Evolutionary conservation across 2,888 invertebrate genomes (phyloP).

Genomic region (Pimpla rufipes): DNA sequence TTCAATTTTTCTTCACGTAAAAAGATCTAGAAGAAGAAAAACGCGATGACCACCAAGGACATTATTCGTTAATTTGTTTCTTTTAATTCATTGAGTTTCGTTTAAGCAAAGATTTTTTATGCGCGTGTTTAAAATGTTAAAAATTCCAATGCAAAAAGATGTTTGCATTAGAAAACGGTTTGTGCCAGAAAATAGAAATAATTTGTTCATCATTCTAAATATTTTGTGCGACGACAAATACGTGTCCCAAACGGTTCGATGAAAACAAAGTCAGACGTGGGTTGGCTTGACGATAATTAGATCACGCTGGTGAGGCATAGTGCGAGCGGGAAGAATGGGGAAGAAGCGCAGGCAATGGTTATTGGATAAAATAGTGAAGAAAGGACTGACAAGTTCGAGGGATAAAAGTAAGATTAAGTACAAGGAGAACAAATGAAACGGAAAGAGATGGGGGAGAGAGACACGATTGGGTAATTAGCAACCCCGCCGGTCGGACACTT

Average conservation of each 20-base stretch:
- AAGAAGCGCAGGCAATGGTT: slow-evolving; percentile 10
- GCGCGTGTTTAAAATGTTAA: no score
- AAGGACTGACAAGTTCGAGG: slow-evolving; percentile 19
- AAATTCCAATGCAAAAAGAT: no score
- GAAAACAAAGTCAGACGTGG: slow-evolving; percentile 63
- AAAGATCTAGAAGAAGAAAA: not conserved
- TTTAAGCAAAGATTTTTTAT: no score
- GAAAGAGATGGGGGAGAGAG: slow-evolving; percentile 27
- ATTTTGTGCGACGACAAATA: slow-evolving; percentile 69
- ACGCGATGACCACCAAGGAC: no score
- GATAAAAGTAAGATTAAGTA: slow-evolving; percentile 19
- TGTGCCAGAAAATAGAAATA: no score
- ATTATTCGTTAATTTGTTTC: no score
- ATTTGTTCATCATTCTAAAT: not conserved
- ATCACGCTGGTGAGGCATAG: slow-evolving; percentile 70
- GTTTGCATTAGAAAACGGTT: no score
- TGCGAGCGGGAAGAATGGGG: slow-evolving; percentile 28
- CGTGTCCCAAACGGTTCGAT: slow-evolving; percentile 42
- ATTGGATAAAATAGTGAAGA: slow-evolving; percentile 15
- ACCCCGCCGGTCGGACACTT: slow-evolving; percentile 70
- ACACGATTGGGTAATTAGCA: slow-evolving; percentile 66
- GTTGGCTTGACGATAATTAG: slow-evolving; percentile 79
- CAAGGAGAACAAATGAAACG: slow-evolving; percentile 53
- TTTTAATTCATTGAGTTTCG: no score
- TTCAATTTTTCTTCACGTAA: not conserved